These are phyloP conservation scores for Micromys minutus DNA, from an alignment of 2,113 vertebrate genomes.

Conservation along the genomic window DNA sequence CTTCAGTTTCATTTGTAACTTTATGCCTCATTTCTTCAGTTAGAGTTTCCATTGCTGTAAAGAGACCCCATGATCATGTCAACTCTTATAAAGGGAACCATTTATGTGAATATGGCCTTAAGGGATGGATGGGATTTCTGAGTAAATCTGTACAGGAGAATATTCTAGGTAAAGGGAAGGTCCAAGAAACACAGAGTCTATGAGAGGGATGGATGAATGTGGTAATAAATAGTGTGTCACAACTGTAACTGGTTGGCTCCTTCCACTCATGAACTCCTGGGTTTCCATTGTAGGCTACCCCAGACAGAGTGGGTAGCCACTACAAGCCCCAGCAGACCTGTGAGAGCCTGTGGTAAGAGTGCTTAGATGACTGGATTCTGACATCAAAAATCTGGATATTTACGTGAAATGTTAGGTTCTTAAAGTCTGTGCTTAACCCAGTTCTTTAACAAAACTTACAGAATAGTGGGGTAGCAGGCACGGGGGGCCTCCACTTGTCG, in stretches of 20 bases:
- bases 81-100: not conserved
- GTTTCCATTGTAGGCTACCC: not conserved
- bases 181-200: not conserved
- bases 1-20: not conserved
- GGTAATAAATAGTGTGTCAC: not conserved
- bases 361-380: not conserved
- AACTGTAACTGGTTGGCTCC: not conserved
- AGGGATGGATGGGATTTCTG: not conserved
- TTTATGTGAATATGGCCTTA: not conserved
- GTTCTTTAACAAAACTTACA: not conserved
- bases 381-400: not conserved
- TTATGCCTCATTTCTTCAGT: not conserved
- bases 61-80: not conserved
- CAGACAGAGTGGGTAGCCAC: not conserved
- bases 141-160: not conserved
- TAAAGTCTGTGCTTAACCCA: not conserved
- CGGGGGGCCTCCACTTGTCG: not conserved
- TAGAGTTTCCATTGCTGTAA: not conserved
- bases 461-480: not conserved
- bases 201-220: not conserved
- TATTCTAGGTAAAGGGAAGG: not conserved
- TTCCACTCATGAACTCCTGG: not conserved
- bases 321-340: not conserved
- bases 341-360: not conserved
- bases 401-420: not conserved